A percentile compares a stretch with the other conserved stretches of the same genome.
phyloP scores from a whole-genome alignment of 2,113 vertebrate species.

The Aptenodytes forsteri region DNA sequence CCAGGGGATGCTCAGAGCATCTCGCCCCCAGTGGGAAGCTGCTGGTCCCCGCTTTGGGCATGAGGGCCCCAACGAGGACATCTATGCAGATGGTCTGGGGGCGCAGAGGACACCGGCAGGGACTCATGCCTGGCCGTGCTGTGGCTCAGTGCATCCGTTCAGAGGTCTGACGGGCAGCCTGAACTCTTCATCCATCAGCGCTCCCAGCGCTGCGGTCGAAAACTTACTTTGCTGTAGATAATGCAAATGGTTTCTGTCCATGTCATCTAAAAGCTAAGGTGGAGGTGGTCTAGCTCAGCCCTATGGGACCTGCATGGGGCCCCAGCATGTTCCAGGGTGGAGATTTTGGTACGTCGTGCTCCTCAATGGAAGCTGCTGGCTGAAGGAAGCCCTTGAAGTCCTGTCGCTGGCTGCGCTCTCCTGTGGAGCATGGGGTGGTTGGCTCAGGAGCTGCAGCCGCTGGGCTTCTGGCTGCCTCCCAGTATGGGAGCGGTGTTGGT shows the following conservation, averaged over 20 bases:
- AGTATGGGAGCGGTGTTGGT: fast-evolving
- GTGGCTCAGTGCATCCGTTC: fast-evolving
- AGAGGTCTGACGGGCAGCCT: background rate
- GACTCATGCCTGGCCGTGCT: background rate
- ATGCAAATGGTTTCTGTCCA: background rate
- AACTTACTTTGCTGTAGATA: background rate
- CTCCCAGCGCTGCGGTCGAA: too few relatives aligned
- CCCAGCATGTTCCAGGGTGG: too few relatives aligned
- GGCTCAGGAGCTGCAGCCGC: background rate
- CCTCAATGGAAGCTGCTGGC: background rate
- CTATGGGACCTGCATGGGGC: background rate
- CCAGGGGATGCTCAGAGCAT: background rate
- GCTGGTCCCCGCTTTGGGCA: background rate
- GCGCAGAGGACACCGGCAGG: fast-evolving
- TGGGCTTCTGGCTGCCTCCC: background rate
- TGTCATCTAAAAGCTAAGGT: background rate
- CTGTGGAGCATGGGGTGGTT: background rate
- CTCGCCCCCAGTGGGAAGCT: background rate
- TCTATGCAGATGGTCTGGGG: background rate
- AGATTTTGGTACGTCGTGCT: fast-evolving
- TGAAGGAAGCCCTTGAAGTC: background rate
- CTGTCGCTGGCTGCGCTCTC: background rate
- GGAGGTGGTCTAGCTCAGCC: background rate
- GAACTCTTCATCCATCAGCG: background rate
- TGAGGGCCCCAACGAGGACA: fast-evolving